Percentiles rank a stretch among this genome's conserved stretches.
phyloP scores from a whole-genome alignment of 2,797 vertebrate species.

The Spatula clypeata region DNA sequence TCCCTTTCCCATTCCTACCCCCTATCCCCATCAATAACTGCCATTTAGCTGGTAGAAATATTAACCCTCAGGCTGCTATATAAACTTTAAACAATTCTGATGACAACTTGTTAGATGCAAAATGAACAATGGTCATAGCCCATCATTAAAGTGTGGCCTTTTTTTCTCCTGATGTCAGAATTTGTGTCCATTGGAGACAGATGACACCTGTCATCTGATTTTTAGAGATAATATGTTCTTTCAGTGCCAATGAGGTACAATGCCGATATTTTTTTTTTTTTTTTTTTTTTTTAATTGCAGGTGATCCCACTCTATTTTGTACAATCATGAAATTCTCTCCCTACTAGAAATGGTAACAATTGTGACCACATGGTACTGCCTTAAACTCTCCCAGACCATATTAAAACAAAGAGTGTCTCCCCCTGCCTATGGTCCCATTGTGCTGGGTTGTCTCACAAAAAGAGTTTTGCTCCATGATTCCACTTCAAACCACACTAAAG shows the following conservation, averaged over 20 bases:
- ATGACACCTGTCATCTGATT: not conserved
- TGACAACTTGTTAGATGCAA: conserved; percentile 28
- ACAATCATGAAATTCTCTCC: not conserved
- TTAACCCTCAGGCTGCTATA: conserved; percentile 1
- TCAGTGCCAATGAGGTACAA: not conserved
- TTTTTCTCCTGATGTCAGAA: not conserved
- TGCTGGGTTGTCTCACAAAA: not conserved
- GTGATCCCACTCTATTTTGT: not conserved
- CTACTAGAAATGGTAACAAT: not conserved
- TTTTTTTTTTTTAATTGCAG: not conserved
- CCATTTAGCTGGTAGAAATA: conserved; percentile 26
- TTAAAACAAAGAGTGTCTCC: not conserved
- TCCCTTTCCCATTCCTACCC: not conserved
- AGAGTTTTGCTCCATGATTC: not conserved
- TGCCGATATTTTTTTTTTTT: not conserved
- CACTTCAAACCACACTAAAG: not conserved
- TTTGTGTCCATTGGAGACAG: not conserved
- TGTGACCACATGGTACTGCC: not conserved
- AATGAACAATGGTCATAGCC: conserved; percentile 41
- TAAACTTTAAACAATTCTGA: not conserved
- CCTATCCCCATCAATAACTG: not conserved
- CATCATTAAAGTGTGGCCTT: not conserved
- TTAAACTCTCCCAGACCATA: not conserved
- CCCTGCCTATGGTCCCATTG: not conserved
- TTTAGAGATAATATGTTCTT: not conserved